Evolutionary conservation across 2,113 vertebrate species (phyloP), one percentile per base, ranked within the genome.

Genomic region (Grallaria varia): DNA sequence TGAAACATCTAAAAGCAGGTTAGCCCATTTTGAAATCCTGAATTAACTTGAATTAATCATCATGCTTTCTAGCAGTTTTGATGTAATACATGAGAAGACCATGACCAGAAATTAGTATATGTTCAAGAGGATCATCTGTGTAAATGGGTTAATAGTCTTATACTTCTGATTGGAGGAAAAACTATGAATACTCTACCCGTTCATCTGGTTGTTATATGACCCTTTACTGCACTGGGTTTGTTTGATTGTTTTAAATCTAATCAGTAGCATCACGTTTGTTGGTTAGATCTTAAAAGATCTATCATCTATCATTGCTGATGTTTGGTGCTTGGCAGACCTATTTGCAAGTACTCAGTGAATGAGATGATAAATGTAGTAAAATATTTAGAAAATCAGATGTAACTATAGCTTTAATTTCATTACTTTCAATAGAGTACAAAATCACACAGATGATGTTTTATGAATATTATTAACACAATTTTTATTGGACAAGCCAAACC

Each of bases 361-460:
- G 12, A 76, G 39, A 72, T 49, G 31, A 76, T 77, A 81, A 83
- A 78, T 56, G 44, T n/a, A 33, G 39, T 40, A 84, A 72, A 77
- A 68, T 90, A 81, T 58, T 80, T 81, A 90, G 82, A 77, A 79
- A 94, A 94, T 23, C 64, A 90, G 87, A 68, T 31, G 21, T 68
- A 88, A 81, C 77, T 73, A 69, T 15, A 50, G 6, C 22, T 63
- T 55, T 69, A 92, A 90, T 84, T 81, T 87, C 28, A 44, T 68
- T 81, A 42, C 47, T 88, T 68, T 87, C 59, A 78, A 23, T 6
- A 50, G 27, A 49, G 39, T 31, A 67, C 27, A 72, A 66, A 84
- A 78, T 55, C 66, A 62, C 8, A 23, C 30, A 16, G 35, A 69
- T 39, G 59, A 52, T 60, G 27, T 49, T 84, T 90, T 81, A 37